phyloP scores from a whole-genome alignment of 2,113 vertebrate genomes.

The Corythornis vintsioides region DNA sequence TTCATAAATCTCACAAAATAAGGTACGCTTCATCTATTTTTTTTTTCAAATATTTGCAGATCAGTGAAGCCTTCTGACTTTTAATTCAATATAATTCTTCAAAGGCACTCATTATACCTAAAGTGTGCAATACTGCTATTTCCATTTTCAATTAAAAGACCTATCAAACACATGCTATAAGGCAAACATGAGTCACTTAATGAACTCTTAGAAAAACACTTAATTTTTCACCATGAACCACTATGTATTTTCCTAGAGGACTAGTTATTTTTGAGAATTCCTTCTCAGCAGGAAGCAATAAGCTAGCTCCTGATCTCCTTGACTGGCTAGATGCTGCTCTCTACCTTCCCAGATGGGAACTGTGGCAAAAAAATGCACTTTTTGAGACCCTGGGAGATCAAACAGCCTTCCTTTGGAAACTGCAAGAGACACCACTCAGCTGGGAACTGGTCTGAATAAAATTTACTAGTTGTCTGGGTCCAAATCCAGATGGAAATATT shows the following conservation, averaged over 20 bases:
- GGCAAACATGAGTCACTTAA: background rate
- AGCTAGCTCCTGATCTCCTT: background rate
- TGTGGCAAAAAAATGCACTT: constrained; percentile 8
- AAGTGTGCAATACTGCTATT: background rate
- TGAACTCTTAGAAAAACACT: background rate
- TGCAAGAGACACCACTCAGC: background rate
- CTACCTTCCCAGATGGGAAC: background rate
- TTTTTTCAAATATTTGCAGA: background rate
- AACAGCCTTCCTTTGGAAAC: background rate
- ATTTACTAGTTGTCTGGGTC: background rate
- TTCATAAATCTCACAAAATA: background rate
- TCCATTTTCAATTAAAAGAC: background rate
- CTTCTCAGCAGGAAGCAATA: background rate
- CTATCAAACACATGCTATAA: background rate
- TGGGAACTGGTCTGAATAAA: background rate
- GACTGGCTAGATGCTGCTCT: background rate
- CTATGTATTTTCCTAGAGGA: background rate
- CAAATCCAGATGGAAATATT: constrained; percentile 10
- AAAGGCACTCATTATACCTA: background rate
- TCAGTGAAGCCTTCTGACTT: background rate
- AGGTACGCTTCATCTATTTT: background rate
- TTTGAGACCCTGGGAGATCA: background rate
- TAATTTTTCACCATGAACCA: background rate
- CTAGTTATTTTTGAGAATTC: constrained; percentile 4
- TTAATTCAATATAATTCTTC: background rate